Evolutionary conservation across 2,113 vertebrate genomes (phyloP), one percentile per base, ranked within the genome.

Genomic region (Cheilinus undulatus): DNA sequence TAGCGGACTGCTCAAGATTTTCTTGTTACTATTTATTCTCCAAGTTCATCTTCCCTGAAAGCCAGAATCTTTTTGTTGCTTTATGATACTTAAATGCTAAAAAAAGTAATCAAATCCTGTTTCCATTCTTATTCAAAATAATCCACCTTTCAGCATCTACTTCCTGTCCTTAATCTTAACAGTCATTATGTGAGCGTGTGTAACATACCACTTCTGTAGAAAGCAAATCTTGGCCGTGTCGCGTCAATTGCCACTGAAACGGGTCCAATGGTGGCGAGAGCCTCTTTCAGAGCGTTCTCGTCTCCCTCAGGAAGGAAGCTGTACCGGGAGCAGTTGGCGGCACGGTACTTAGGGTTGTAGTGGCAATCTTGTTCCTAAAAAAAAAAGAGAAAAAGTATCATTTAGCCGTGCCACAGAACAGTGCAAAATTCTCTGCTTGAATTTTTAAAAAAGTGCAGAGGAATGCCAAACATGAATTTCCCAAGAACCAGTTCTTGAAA

Each of bases 191-290:
- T 28, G 28, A 14, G 5, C 3, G 0, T 4, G 36, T 56, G 22
- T 11, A 9, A 70, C 88, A 0, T 90, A 98, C 97, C 97, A n/a
- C 93, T 94, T 4, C 11, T 91, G 84, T 94, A 99, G 2, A 97
- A 71, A 62, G 78, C 69, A 84, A 99, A 99, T 0, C 34, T 43
- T 7, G 92, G 61, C 0, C 85, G 89, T 0, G 67, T 82, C 5
- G 96, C 97, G 0, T 99, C 96, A 4, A 99, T 93, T 20, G 6
- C 95, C 0, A 98, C 96, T 0, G 96, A 94, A 42, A 99, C 90
- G 0, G 98, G 97, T 1, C 98, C 98, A 0, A 96, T 57, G 3
- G 42, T 91, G 73, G 95, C 97, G 3, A 98, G 43, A 0, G 89
- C 91, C 4, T 93, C 66, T 64, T 95, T 91, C 48, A 99, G 88